Evolutionary conservation across 2,113 vertebrate species (phyloP).

Genomic region (Dunckerocampus dactyliophorus): DNA sequence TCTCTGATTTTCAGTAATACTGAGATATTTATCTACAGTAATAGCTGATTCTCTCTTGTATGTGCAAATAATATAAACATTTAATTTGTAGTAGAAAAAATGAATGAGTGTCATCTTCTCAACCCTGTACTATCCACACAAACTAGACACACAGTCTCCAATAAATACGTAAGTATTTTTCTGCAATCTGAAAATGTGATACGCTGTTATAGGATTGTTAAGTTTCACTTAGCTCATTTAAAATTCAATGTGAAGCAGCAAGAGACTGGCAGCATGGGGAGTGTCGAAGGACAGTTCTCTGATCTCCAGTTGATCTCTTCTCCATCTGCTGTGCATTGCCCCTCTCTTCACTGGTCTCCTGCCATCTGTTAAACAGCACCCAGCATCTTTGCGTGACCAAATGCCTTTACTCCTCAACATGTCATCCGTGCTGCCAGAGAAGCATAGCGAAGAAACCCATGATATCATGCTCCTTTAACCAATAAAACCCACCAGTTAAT

Average conservation of each 20-base stretch:
- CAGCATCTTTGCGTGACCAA: constrained; percentile 65
- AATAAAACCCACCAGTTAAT: constrained; percentile 71
- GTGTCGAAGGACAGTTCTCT: constrained; percentile 30
- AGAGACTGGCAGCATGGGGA: constrained; percentile 21
- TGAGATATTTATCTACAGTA: too few species aligned
- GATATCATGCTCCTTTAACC: constrained; percentile 64
- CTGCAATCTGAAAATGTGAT: too few species aligned
- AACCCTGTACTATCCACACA: too few species aligned
- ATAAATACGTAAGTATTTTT: too few species aligned
- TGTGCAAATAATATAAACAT: too few species aligned
- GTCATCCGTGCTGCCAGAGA: constrained; percentile 59
- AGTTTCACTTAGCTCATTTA: too few species aligned
- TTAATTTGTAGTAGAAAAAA: too few species aligned
- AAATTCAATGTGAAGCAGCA: too few species aligned
- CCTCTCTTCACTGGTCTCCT: constrained; percentile 59
- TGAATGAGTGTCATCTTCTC: too few species aligned
- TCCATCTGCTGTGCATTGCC: constrained; percentile 70
- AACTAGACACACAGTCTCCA: too few species aligned
- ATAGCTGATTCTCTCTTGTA: too few species aligned
- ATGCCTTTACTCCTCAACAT: constrained; percentile 52
- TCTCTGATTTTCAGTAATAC: background rate
- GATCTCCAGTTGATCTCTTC: constrained; percentile 53
- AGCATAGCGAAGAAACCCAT: constrained; percentile 59
- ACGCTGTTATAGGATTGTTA: too few species aligned
- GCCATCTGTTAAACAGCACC: constrained; percentile 66